Evolutionary conservation across 1,140 invertebrate species (phyloP).

Genomic region (Parasteatoda tepidariorum): DNA sequence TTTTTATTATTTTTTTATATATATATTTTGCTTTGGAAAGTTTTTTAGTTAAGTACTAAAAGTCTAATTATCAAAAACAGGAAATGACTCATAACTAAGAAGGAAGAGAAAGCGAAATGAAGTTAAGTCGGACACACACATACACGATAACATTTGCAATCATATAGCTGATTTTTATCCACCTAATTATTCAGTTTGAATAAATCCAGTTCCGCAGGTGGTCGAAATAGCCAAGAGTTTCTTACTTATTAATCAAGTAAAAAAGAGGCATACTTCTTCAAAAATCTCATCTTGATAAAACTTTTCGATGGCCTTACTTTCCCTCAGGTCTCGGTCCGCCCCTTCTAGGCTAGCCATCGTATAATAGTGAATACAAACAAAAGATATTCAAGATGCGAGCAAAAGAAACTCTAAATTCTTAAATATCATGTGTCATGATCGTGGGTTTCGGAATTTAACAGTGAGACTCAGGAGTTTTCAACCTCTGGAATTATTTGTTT

Average conservation of each 20-base stretch:
- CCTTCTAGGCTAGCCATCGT: conserved; percentile 2
- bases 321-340: conserved; percentile 15
- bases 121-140: no score
- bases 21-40: no score
- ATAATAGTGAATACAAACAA: conserved; percentile 40
- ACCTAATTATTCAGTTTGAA: conserved; percentile 42
- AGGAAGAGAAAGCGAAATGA: no score
- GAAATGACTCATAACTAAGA: no score
- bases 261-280: conserved; percentile 31
- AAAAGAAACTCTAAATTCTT: conserved; percentile 40
- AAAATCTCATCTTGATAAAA: conserved; percentile 54
- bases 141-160: no score
- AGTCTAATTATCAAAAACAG: no score
- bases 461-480: conserved; percentile 49
- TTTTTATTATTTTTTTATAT: no score
- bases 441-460: conserved; percentile 41
- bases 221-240: conserved; percentile 20
- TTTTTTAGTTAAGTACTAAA: no score
- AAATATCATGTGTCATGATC: conserved; percentile 60
- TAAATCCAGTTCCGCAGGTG: conserved; percentile 49
- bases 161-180: conserved; percentile 27
- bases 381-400: conserved; percentile 16
- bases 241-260: conserved; percentile 44
- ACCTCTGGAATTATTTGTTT: conserved; percentile 55
- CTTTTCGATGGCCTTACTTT: conserved; percentile 1